Percentiles rank a stretch among this genome's conserved stretches.
Evolutionary conservation across 2,797 vertebrate species (phyloP).

Genomic region (Dryobates pubescens): DNA sequence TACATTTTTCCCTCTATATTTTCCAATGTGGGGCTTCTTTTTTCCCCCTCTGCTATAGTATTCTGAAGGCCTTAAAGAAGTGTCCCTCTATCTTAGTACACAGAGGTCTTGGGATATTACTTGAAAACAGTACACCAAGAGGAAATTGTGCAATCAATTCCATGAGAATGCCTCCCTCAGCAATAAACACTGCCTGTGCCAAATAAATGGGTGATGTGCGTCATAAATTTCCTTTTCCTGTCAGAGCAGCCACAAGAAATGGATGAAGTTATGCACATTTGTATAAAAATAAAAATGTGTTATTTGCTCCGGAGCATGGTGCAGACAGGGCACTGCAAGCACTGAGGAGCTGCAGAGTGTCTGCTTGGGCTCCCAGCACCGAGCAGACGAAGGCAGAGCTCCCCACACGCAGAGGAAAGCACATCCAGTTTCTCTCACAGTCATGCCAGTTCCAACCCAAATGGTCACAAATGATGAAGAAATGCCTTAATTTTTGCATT

Average conservation of each 20-base stretch:
- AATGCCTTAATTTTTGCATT: background rate
- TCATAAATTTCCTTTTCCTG: constrained; percentile 72
- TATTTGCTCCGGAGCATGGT: constrained; percentile 15
- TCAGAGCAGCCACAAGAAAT: constrained; percentile 65
- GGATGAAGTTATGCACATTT: constrained; percentile 70
- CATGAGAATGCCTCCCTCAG: constrained; percentile 62
- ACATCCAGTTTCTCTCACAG: background rate
- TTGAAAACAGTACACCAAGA: constrained; percentile 68
- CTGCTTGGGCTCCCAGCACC: background rate
- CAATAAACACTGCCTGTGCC: constrained; percentile 65
- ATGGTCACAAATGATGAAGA: background rate
- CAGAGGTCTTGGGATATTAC: constrained; percentile 58
- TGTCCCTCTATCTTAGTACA: constrained; percentile 47
- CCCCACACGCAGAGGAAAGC: background rate
- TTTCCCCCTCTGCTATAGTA: background rate
- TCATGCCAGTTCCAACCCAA: background rate
- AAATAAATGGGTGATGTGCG: constrained; percentile 71
- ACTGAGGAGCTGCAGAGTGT: background rate
- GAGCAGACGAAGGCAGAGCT: background rate
- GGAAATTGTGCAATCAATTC: constrained; percentile 72
- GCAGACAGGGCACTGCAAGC: background rate
- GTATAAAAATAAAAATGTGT: constrained; percentile 72
- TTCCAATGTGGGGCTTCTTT: background rate
- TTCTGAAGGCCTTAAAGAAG: constrained; percentile 42
- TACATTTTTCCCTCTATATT: constrained; percentile 12